Conservation (phyloP, 2,797 vertebrate genomes). For the Mastacembelus armatus region DNA sequence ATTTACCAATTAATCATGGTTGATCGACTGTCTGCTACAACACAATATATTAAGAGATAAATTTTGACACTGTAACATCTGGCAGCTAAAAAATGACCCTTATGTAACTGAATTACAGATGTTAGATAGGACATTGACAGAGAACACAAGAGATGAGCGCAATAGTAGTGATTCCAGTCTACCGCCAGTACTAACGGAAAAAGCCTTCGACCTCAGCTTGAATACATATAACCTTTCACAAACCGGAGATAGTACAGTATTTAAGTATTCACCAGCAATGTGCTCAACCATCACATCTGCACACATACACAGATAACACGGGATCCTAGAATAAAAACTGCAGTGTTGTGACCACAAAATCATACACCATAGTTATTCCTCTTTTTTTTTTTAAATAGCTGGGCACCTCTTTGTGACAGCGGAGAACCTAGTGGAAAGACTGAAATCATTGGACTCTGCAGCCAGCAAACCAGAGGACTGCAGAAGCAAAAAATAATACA, state of each 20-base stretch:
- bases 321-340: conserved; percentile 59
- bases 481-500: conserved; percentile 54
- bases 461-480: conserved; percentile 40
- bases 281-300: conserved; percentile 23
- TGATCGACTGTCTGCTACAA: not conserved
- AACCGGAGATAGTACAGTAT: conserved; percentile 19
- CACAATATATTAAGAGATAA: conserved; percentile 18
- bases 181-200: conserved; percentile 32
- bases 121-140: conserved; percentile 11
- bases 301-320: conserved; percentile 20
- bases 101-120: conserved; percentile 20
- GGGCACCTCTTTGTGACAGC: conserved; percentile 68
- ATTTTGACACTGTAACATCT: conserved; percentile 3
- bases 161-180: conserved; percentile 34
- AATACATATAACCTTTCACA: conserved; percentile 52
- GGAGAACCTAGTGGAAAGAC: conserved; percentile 71
- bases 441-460: conserved; percentile 70
- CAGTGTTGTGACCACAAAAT: conserved; percentile 61
- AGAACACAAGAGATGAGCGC: not conserved
- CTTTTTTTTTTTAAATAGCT: conserved; percentile 68
- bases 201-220: conserved; percentile 45
- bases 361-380: conserved; percentile 43
- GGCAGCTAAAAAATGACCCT: conserved; percentile 8
- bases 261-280: conserved; percentile 31
- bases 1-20: not conserved